Conservation (phyloP, 2,888 invertebrate species). For the Spodoptera exigua region DNA sequence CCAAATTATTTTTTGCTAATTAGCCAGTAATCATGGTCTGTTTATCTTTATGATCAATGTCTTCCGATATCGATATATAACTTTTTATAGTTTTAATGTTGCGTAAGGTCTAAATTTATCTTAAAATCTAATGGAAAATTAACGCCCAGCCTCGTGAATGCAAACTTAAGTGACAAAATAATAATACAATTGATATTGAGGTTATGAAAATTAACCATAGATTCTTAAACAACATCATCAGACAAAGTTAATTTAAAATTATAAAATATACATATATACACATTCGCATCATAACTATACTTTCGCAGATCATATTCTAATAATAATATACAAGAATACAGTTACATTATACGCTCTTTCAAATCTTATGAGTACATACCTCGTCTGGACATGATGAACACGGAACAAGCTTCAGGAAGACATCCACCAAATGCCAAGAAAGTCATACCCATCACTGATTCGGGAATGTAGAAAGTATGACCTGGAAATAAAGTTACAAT, state of each 20-base stretch:
- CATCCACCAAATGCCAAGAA: slow-evolving; percentile 97
- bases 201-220: too few relatives aligned
- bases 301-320: slow-evolving; percentile 29
- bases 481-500: slow-evolving; percentile 80
- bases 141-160: not conserved
- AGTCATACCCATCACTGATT: slow-evolving; percentile 97
- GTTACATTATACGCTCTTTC: not conserved
- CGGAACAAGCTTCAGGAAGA: slow-evolving; percentile 94
- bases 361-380: slow-evolving; percentile 85
- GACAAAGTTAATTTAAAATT: too few relatives aligned
- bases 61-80: slow-evolving; percentile 16
- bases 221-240: too few relatives aligned
- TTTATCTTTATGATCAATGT: slow-evolving; percentile 29
- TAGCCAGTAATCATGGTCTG: not conserved
- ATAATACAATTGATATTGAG: too few relatives aligned
- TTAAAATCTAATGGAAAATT: not conserved
- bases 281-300: slow-evolving; percentile 24
- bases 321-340: too few relatives aligned
- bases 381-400: slow-evolving; percentile 95
- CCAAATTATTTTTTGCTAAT: slow-evolving; percentile 15
- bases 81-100: slow-evolving; percentile 9
- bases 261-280: slow-evolving; percentile 18
- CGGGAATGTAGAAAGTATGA: slow-evolving; percentile 93
- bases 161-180: too few relatives aligned
- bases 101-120: too few relatives aligned